phyloP scores from a whole-genome alignment of 2,888 invertebrate species.

The Drosophila suboccidentalis region DNA sequence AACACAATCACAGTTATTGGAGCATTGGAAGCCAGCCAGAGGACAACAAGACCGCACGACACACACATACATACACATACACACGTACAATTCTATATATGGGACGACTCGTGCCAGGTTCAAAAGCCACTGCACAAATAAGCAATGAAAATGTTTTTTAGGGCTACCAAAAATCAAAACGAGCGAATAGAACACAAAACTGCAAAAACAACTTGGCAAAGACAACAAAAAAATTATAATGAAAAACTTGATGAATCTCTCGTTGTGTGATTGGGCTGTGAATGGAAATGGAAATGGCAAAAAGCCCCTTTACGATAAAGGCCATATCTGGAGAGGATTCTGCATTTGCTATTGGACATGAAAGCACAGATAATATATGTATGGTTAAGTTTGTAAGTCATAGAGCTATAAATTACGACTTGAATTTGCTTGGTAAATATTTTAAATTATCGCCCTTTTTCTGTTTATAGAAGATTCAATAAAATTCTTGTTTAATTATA shows the following conservation, averaged over 20 bases:
- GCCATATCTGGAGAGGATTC: neutral
- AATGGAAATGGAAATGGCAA: constrained; percentile 12
- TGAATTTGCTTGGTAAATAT: no score
- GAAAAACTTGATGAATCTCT: constrained; percentile 73
- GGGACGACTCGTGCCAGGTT: constrained; percentile 23
- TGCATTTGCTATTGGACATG: neutral
- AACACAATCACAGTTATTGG: constrained; percentile 81
- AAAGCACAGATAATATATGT: no score
- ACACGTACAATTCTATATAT: constrained; percentile 7
- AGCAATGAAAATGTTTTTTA: constrained; percentile 64
- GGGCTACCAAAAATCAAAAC: constrained; percentile 51
- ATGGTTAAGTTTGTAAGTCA: no score
- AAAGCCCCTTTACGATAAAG: constrained; percentile 2
- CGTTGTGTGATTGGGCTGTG: constrained; percentile 31
- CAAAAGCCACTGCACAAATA: constrained; percentile 60
- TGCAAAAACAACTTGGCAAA: constrained; percentile 12
- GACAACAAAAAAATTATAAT: constrained; percentile 36
- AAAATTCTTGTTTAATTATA: no score
- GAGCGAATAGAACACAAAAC: constrained; percentile 30
- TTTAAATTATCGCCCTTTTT: no score
- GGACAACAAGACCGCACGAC: constrained; percentile 27
- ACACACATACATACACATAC: constrained; percentile 7
- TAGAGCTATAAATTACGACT: no score
- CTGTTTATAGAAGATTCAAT: no score
- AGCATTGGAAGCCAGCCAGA: constrained; percentile 60